These are phyloP conservation scores for Dendrophyllia cribrosa DNA, from an alignment of 64 coral and sea anemone genomes.

Conservation along the genomic window DNA sequence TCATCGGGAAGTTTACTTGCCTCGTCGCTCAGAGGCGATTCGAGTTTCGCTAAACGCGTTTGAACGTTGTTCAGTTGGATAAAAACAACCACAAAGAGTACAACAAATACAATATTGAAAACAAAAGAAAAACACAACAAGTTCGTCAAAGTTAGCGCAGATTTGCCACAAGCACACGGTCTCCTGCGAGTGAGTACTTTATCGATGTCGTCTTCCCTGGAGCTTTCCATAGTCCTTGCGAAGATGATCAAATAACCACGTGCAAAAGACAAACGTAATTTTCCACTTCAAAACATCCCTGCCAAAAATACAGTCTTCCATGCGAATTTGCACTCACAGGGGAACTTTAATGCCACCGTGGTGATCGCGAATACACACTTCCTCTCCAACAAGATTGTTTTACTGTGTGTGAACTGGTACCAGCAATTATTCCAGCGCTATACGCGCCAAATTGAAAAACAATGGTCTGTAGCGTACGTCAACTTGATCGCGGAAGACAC, in stretches of 20 bases:
- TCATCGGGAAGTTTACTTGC: not conserved
- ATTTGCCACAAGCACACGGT: slow-evolving; percentile 70
- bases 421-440: slow-evolving; percentile 30
- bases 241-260: slow-evolving; percentile 30
- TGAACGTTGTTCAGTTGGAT: slow-evolving; percentile 69
- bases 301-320: slow-evolving; percentile 46
- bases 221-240: slow-evolving; percentile 8
- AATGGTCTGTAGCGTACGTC: slow-evolving; percentile 68
- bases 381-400: slow-evolving; percentile 27
- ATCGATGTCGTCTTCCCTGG: not conserved
- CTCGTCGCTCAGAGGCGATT: slow-evolving; percentile 30
- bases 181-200: slow-evolving; percentile 17
- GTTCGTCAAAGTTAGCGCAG: slow-evolving; percentile 12
- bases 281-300: slow-evolving; percentile 49
- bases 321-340: slow-evolving; percentile 38
- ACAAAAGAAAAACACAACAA: slow-evolving; percentile 69
- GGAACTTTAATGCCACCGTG: slow-evolving; percentile 48
- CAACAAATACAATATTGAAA: slow-evolving; percentile 86
- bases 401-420: slow-evolving; percentile 21
- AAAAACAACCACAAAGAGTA: slow-evolving; percentile 87
- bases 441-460: slow-evolving; percentile 94
- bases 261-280: not conserved
- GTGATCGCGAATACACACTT: slow-evolving; percentile 57
- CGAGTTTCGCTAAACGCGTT: slow-evolving; percentile 61
- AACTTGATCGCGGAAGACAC: slow-evolving; percentile 71